Conservation (phyloP, 2,113 vertebrate genomes). For the Laticauda laticaudata region DNA sequence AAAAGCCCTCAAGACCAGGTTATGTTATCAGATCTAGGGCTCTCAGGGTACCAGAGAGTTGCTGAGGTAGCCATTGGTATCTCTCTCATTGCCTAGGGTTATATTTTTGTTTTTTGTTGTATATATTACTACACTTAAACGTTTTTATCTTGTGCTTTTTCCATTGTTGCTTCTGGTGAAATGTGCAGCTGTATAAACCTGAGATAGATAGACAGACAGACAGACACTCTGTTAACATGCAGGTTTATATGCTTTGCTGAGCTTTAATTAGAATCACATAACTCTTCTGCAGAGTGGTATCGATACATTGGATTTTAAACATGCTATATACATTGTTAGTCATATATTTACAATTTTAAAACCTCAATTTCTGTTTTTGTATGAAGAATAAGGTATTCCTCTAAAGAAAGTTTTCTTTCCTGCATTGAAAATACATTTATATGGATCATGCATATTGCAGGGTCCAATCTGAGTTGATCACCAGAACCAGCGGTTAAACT, state of each 20-base stretch:
- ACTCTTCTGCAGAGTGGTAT: not conserved
- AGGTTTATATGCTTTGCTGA: not conserved
- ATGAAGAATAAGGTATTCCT: not conserved
- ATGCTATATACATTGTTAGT: not conserved
- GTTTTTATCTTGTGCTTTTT: not conserved
- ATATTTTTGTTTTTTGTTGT: not conserved
- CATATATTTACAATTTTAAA: not conserved
- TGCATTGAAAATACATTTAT: not conserved
- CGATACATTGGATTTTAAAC: not conserved
- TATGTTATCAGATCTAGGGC: not conserved
- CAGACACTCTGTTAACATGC: not conserved
- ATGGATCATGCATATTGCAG: not conserved
- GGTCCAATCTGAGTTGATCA: too few species aligned
- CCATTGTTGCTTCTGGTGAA: not conserved
- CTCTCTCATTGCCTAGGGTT: too few species aligned
- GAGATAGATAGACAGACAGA: too few species aligned
- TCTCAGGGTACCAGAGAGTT: not conserved
- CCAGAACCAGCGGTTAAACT: too few species aligned
- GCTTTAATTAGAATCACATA: not conserved
- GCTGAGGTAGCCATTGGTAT: not conserved
- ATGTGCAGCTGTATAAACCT: not conserved
- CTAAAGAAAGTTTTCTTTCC: too few species aligned
- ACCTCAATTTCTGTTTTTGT: not conserved
- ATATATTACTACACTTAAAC: not conserved
- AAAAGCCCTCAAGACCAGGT: not conserved